Evolutionary conservation across 2,113 vertebrate species (phyloP), one percentile per base, ranked within the genome.

Genomic region (Irena cyanogastra): DNA sequence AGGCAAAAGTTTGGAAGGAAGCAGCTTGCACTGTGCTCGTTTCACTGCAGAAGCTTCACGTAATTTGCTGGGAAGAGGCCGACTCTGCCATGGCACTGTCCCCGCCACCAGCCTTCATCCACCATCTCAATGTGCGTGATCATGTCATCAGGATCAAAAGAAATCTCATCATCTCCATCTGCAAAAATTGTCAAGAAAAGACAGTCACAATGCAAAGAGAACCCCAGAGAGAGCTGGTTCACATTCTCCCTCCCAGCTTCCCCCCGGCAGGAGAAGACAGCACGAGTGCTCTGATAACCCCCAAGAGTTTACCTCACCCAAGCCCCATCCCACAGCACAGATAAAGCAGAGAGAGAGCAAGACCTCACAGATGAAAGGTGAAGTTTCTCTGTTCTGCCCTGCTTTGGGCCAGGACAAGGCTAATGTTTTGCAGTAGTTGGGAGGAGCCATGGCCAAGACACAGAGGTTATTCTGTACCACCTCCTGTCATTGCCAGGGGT

Each of bases 41-140:
- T 70, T 98, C 96, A 98, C 94, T 99, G 66, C 26, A 97, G 95
- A 59, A 99, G 97, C 94, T 98, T 88, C 89, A 99, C 99, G 9
- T 99, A 99, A 80, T 98, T 97, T 23, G 99, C 98, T n/a, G 99
- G 99, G 71, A 99, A 99, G 59, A 99, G 98, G 61, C 99, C 99
- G 0, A 96, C 80, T 59, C 57, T 96, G 16, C 98, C 99, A 1
- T 65, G 95, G 93, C 99, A 99, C 41, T 85, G 95, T 49, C 99
- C 99, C 86, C 96, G 98, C 99, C 99, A 99, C 99, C 99, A 99
- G 90, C 98, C 99, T 80, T 99, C 99, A 3, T 99, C 99, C 37
- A 99, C 98, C 98, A 99, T 99, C 98, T 99, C 99, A 8, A 99
- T 98, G 94, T 99, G 97, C 19, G 98, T 99, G 97, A 99, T 99